Percentiles rank a stretch among this genome's conserved stretches.
Conservation (phyloP, 1,140 invertebrate species). For the Drosophila teissieri region DNA sequence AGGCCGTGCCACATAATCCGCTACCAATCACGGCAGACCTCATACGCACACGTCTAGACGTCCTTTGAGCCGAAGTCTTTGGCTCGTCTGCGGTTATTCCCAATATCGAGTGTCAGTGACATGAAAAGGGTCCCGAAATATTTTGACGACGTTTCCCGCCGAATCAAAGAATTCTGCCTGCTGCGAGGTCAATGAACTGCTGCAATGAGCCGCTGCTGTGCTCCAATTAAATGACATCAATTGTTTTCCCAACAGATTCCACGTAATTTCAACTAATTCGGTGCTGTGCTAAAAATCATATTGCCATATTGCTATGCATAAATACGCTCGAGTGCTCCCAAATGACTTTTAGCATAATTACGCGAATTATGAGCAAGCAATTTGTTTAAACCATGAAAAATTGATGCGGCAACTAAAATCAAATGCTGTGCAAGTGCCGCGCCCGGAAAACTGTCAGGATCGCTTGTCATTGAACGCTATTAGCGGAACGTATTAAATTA, state of each 20-base stretch:
- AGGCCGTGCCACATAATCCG: constrained; percentile 15
- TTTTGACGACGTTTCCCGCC: neutral
- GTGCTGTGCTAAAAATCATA: constrained; percentile 38
- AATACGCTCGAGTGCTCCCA: constrained; percentile 23
- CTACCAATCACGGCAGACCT: constrained; percentile 25
- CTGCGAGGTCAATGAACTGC: constrained; percentile 29
- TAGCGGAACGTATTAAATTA: constrained; percentile 71
- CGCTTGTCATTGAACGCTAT: constrained; percentile 67
- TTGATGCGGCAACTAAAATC: constrained; percentile 64
- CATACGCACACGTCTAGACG: constrained; percentile 37
- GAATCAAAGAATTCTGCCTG: constrained; percentile 28
- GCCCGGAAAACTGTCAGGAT: constrained; percentile 54
- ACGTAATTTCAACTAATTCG: constrained; percentile 24
- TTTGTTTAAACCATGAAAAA: constrained; percentile 51
- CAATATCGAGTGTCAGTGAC: constrained; percentile 27
- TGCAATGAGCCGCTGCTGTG: neutral
- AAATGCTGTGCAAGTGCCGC: constrained; percentile 31
- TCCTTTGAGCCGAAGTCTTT: constrained; percentile 36
- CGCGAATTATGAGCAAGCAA: constrained; percentile 37
- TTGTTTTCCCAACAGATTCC: constrained; percentile 15
- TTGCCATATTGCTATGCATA: constrained; percentile 28
- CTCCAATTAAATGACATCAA: constrained; percentile 36
- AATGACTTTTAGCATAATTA: constrained; percentile 52
- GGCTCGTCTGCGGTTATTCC: constrained; percentile 31
- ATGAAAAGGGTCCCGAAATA: constrained; percentile 15